Conservation (phyloP, 2,113 vertebrate species). For the Mus pahari region DNA sequence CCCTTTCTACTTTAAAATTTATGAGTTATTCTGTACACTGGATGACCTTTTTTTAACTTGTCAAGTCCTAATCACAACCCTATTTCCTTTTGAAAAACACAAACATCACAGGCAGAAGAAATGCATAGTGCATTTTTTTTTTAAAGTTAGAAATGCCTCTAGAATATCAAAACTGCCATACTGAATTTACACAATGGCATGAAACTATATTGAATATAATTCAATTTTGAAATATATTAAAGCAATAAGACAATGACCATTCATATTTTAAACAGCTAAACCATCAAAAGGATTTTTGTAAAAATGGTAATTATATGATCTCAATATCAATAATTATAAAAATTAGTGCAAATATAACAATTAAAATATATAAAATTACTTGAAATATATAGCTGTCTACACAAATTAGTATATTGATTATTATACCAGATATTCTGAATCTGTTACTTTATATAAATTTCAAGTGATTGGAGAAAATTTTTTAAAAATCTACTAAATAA, state of each 20-base stretch:
- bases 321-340: neutral
- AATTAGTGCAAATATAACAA: neutral
- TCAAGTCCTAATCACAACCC: neutral
- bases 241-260: neutral
- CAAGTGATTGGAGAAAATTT: neutral
- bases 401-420: neutral
- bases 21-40: conserved; percentile 28
- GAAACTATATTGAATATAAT: neutral
- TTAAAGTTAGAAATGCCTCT: neutral
- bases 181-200: neutral
- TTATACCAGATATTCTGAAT: neutral
- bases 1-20: conserved; percentile 5
- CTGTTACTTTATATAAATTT: neutral
- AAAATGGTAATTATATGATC: neutral
- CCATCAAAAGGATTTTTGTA: neutral
- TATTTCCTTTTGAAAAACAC: conserved; percentile 29
- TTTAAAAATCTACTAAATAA: neutral
- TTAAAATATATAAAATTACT: neutral
- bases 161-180: neutral
- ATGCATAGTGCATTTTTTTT: neutral
- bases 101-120: conserved; percentile 1
- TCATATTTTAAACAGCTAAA: neutral
- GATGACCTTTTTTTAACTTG: neutral
- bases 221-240: neutral
- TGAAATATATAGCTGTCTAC: neutral